Base-by-base conservation (phyloP, 1,140 invertebrate genomes). In the Campoletis sonorensis region DNA sequence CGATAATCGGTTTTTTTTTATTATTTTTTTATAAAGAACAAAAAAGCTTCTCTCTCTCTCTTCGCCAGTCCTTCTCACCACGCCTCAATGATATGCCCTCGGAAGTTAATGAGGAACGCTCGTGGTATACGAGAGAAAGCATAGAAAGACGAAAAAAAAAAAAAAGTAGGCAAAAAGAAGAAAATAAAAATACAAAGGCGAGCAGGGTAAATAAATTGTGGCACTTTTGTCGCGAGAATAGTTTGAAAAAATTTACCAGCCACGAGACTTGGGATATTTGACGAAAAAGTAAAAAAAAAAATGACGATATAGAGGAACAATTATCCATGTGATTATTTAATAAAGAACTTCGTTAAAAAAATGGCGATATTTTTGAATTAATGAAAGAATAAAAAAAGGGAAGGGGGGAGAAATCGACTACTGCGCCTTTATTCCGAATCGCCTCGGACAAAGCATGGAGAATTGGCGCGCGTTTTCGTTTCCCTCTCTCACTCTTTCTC, bases 1-100 rank as follows among this genome's bases (percentile, higher is more conserved):
- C 61, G 61, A 67, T 67, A 67, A 67, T 67, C 61, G 61, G 61
- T 23, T 67, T 67, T 67, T 21, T 21, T 58, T n/a, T 21, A 58
- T 21, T 21, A 58, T n/a, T n/a, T n/a, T n/a, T n/a, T n/a, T 4
- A 45, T 10, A 11, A 45, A 45, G 30, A 45, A 13, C 11, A 45
- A 45, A 11, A 45, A 45, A 37, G 37, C 3, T 23, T 58, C 61
- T 67, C 23, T 27, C 23, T 67, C 23, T 67, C 61, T n/a, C n/a
- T n/a, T n/a, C n/a, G n/a, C n/a, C n/a, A 3, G 13, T 67, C 61
- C 30, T 26, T 67, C 23, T 27, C 61, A 45, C 8, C 40, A 45
- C 40, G 40, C 21, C 54, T 58, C 54, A n/a, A 18, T 58, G 18
- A n/a, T 58, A n/a, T 13, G 18, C 54, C 21, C 16, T 58, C 54